Percentiles rank a stretch among this genome's conserved stretches.
Conservation (phyloP, 2,113 vertebrate species). For the Anseranas semipalmata region DNA sequence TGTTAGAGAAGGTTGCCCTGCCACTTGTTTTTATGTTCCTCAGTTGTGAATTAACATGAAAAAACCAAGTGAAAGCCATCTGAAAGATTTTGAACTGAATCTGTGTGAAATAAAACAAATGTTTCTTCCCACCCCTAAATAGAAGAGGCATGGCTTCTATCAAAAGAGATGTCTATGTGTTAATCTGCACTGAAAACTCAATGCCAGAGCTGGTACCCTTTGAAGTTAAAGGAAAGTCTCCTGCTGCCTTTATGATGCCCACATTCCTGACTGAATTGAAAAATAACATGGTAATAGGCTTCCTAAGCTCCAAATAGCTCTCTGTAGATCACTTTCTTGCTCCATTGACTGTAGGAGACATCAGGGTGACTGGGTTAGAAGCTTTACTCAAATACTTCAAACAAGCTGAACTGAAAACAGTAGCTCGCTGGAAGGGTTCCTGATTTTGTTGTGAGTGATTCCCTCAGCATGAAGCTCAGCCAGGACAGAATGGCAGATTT, state of each 20-base stretch:
- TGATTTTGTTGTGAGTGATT: neutral
- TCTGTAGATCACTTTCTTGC: neutral
- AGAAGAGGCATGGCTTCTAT: neutral
- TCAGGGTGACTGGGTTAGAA: neutral
- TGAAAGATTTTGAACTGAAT: neutral
- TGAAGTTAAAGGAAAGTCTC: slow-evolving; percentile 24
- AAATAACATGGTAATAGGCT: neutral
- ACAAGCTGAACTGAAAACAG: neutral
- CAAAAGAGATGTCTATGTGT: neutral
- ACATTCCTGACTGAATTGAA: neutral
- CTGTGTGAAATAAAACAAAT: neutral
- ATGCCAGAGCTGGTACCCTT: neutral
- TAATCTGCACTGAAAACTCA: neutral
- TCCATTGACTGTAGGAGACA: neutral
- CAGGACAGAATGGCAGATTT: neutral
- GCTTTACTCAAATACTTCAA: neutral
- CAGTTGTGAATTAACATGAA: neutral
- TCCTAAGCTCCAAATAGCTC: neutral
- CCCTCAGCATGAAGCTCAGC: neutral
- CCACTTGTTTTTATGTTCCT: neutral
- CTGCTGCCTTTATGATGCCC: neutral
- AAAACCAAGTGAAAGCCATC: neutral
- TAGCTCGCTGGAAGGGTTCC: neutral
- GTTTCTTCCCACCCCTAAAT: neutral
- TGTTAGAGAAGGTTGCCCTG: neutral